These are phyloP conservation scores for Phacellophora camtschatica DNA, from an alignment of 30 jellyfish, hydroid and myxozoan genomes.

Conservation along the genomic window DNA sequence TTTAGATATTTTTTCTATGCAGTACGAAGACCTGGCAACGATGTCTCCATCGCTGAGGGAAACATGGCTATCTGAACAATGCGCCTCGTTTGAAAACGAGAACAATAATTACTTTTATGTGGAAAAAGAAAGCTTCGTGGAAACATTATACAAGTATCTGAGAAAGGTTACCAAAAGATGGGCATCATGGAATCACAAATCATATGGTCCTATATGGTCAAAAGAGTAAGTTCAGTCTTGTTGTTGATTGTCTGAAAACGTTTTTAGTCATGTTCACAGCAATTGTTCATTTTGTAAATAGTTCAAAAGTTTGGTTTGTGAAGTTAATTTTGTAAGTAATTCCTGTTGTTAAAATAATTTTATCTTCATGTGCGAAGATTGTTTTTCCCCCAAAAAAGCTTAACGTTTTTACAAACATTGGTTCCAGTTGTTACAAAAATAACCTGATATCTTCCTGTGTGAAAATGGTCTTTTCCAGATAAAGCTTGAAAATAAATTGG, in stretches of 20 bases:
- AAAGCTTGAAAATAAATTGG: no score
- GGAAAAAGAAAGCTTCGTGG: slow-evolving; percentile 72
- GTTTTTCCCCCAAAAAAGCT: no score
- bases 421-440: no score
- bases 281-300: no score
- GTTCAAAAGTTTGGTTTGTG: no score
- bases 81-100: slow-evolving; percentile 76
- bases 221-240: slow-evolving; percentile 83
- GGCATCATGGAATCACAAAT: slow-evolving; percentile 95
- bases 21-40: slow-evolving; percentile 62
- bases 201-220: slow-evolving; percentile 85
- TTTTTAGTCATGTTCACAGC: no score
- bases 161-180: slow-evolving; percentile 88
- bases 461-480: no score
- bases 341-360: no score
- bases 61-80: slow-evolving; percentile 84
- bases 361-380: no score
- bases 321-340: no score
- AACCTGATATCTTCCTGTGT: no score
- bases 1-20: not conserved
- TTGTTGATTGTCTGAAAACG: slow-evolving; percentile 33
- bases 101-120: slow-evolving; percentile 38
- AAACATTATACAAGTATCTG: slow-evolving; percentile 72
- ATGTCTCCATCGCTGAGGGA: slow-evolving; percentile 66
- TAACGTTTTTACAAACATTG: no score